These are phyloP conservation scores for Syndactyla subalaris DNA, from an alignment of 2,797 vertebrate genomes.

Conservation along the genomic window DNA sequence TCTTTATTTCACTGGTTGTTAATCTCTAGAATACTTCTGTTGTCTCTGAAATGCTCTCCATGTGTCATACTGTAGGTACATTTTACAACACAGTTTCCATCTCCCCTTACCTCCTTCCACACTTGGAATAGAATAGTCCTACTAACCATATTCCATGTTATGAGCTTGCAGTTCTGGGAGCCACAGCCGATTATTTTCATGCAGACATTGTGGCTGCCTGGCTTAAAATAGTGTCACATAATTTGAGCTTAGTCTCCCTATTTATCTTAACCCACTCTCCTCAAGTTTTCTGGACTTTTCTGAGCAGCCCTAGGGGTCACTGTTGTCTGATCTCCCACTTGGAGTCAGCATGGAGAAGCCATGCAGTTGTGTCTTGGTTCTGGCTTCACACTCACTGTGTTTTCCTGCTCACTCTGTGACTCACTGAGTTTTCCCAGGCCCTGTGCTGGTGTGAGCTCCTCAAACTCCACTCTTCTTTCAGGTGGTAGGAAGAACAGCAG, in stretches of 20 bases:
- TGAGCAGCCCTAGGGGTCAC: neutral
- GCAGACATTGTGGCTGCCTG: neutral
- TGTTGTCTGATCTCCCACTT: neutral
- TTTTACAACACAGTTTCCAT: neutral
- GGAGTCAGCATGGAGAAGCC: neutral
- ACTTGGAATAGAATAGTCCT: neutral
- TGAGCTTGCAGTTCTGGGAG: neutral
- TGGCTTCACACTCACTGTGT: neutral
- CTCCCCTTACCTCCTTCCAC: neutral
- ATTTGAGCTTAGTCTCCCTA: neutral
- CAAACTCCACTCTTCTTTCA: constrained; percentile 50
- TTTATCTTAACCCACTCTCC: neutral
- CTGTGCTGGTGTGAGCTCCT: neutral
- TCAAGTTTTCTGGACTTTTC: neutral
- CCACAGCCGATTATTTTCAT: neutral
- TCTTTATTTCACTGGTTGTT: neutral
- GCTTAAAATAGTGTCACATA: neutral
- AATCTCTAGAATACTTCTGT: neutral
- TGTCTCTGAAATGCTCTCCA: neutral
- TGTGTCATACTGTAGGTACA: neutral
- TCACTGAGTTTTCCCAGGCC: neutral
- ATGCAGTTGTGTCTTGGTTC: neutral
- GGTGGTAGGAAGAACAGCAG: constrained; percentile 81
- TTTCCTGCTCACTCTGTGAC: neutral
- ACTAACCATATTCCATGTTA: neutral